phyloP scores from a whole-genome alignment of 2,797 vertebrate genomes.

The Halcyon leucocephala region DNA sequence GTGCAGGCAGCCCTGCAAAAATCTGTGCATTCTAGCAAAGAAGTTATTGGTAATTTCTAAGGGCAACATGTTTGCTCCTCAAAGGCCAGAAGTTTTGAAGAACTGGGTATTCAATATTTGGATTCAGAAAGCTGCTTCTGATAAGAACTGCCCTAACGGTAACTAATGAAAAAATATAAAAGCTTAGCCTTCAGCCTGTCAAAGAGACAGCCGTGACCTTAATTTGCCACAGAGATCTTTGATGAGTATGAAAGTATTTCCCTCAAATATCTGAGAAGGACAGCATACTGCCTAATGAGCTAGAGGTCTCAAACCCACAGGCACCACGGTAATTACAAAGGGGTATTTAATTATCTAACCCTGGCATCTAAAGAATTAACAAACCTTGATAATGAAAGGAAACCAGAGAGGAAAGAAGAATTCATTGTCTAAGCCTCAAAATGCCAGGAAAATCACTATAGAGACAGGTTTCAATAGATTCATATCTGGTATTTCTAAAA shows the following conservation, averaged over 20 bases:
- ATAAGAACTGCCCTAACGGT: slow-evolving; percentile 6
- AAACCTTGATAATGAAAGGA: slow-evolving; percentile 70
- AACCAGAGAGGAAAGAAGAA: slow-evolving; percentile 50
- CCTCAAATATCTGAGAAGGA: slow-evolving; percentile 57
- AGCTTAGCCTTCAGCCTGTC: slow-evolving; percentile 12
- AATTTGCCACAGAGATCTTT: slow-evolving; percentile 52
- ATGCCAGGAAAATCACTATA: slow-evolving; percentile 63
- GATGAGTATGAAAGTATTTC: slow-evolving; percentile 57
- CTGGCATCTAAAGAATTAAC: slow-evolving; percentile 73
- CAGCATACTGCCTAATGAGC: slow-evolving; percentile 70
- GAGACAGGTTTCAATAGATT: slow-evolving; percentile 78
- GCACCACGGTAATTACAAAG: slow-evolving; percentile 76
- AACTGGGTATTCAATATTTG: not conserved
- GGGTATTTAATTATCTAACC: slow-evolving; percentile 74
- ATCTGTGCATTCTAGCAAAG: not conserved
- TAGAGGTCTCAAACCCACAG: slow-evolving; percentile 70
- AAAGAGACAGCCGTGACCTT: slow-evolving; percentile 57
- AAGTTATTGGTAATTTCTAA: not conserved
- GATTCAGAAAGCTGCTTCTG: slow-evolving; percentile 14
- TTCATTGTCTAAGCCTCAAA: slow-evolving; percentile 56
- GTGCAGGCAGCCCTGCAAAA: not conserved
- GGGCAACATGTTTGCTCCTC: not conserved
- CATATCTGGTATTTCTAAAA: slow-evolving; percentile 79
- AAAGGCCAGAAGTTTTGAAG: not conserved
- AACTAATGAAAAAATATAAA: slow-evolving; percentile 36